Base-by-base conservation (phyloP, 2,888 invertebrate genomes). In the Petrolisthes cinctipes region DNA sequence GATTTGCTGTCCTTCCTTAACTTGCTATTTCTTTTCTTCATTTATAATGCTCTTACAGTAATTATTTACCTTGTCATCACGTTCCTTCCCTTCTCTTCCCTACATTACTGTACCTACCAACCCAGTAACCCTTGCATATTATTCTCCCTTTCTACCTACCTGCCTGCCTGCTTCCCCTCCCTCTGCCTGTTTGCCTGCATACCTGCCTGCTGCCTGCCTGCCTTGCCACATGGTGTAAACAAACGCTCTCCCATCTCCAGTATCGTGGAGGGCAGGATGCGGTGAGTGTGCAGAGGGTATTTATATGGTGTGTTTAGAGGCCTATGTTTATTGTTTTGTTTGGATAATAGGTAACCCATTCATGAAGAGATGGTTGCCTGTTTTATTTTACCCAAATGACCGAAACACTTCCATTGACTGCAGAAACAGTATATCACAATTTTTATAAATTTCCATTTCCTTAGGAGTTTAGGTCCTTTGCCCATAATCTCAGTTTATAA, bases 231-330 rank as follows among this genome's bases (percentile, higher is more conserved):
- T 82, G 37, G 37, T 37, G 37, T 37, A 37, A 37, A 37, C 37
- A 37, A 37, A 37, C 37, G 37, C 37, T 37, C 37, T 37, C 37
- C 37, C 37, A 37, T 37, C 78, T 68, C 56, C 87, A 88, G 87
- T 80, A 88, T 88, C 79, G 80, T 88, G 87, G 84, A 88, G 66
- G 81, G 81, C 23, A 84, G 80, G 83, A 57, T 76, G n/a, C 80
- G 87, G 87, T 88, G 73, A 88, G 87, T 86, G 7, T 71, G n/a
- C 37, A 37, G 37, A 37, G 37, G 37, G 37, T 37, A 37, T 37
- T 37, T 37, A 37, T 37, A 37, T 37, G 37, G 37, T 37, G 37
- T 37, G 37, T 37, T 37, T 37, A 37, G 37, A 37, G 37, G 37
- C 37, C 37, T 37, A 37, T 37, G 37, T 37, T 37, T 37, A 37